A percentile compares a stretch with the other conserved stretches of the same genome.
phyloP scores from a whole-genome alignment of 1,140 invertebrate species.

The Galendromus occidentalis region DNA sequence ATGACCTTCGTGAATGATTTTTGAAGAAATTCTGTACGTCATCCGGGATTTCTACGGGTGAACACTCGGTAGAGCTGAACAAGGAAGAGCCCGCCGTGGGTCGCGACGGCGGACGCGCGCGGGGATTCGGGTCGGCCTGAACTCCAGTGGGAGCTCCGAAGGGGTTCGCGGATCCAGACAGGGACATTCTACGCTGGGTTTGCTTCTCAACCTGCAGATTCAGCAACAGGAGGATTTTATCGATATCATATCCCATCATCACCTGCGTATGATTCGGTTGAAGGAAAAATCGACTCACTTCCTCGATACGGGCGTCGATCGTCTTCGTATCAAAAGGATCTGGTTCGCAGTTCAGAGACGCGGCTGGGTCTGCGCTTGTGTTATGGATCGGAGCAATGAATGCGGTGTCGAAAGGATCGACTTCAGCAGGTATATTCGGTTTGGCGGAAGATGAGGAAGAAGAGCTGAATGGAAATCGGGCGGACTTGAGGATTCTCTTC shows the following conservation, averaged over 20 bases:
- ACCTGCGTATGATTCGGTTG: too few species aligned
- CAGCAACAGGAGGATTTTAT: not conserved
- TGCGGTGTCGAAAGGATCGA: not conserved
- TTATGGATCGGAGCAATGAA: not conserved
- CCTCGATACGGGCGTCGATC: not conserved
- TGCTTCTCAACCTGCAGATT: not conserved
- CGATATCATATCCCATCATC: too few species aligned
- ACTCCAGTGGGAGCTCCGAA: not conserved
- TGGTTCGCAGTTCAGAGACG: not conserved
- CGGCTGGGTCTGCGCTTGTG: not conserved
- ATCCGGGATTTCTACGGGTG: slow-evolving; percentile 4
- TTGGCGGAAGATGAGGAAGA: not conserved
- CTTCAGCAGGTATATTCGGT: not conserved
- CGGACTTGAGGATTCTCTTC: too few species aligned
- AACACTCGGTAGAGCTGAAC: slow-evolving; percentile 7
- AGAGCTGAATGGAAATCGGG: not conserved
- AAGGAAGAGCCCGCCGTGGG: not conserved
- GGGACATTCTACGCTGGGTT: not conserved
- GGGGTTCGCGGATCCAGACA: not conserved
- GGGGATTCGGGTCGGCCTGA: not conserved
- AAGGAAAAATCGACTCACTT: not conserved
- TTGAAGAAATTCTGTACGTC: slow-evolving; percentile 11
- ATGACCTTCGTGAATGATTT: not conserved
- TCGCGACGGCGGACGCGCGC: not conserved
- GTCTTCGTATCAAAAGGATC: not conserved